Evolutionary conservation across 2,797 vertebrate species (phyloP), one percentile per base, ranked within the genome.

Genomic region (Vultur gryphus): DNA sequence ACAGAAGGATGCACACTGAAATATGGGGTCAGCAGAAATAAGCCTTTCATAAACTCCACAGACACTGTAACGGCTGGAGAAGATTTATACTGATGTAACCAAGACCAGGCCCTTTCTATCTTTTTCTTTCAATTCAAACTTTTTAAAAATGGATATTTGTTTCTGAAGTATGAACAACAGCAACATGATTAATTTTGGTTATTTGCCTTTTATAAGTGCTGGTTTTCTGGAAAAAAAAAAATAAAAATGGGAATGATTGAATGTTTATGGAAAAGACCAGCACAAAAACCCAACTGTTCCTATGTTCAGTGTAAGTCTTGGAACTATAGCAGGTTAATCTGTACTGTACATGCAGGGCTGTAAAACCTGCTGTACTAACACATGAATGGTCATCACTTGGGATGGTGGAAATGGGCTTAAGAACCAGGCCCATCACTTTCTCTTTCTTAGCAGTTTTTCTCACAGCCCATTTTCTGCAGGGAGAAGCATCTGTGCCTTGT

Each of bases 301-400:
- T 62, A 3, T 41, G 13, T 10, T 67, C 6, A 5, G 6, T 39
- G 3, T 25, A 35, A 51, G 5, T 58, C 55, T 66, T 76, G 52
- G 20, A 90, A 55, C 6, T 35, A 28, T 1, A 51, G 17, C 13
- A 70, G 20, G 9, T 52, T 54, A 57, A 48, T 19, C 19, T n/a
- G 33, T 29, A 33, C n/a, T 55, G 9, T 28, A 24, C 0, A 0
- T 25, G 9, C 10, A 88, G 14, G 15, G 9, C 44, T 11, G 15
- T 13, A 52, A 24, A 87, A 37, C 28, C 46, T 70, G 16, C 21
- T 43, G 10, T 37, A 64, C 26, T n/a, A 58, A 52, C 31, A n/a
- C 12, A 41, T 5, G 39, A 48, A 26, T n/a, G 62, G 15, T 65
- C 16, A 4, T 52, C 20, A 18, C 26, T 31, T 79, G 41, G 41